These are phyloP conservation scores for Harlomillsia oculata DNA, from an alignment of 1,140 invertebrate genomes.

Conservation along the genomic window DNA sequence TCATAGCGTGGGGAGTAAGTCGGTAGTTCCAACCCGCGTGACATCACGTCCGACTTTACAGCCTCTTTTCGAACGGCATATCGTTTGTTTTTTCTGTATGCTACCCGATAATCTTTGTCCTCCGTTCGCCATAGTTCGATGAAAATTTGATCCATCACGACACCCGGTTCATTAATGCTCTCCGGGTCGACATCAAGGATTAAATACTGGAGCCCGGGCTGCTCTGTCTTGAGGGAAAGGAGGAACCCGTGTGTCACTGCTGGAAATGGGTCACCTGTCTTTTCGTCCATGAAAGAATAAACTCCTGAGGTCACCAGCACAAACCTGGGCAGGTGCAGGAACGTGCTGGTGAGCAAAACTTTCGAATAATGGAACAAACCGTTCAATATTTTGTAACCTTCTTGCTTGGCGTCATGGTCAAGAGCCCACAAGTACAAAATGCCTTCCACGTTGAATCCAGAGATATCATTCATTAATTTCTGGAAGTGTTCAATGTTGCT, in stretches of 20 bases:
- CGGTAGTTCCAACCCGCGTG: too few relatives aligned
- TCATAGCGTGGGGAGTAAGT: too few relatives aligned
- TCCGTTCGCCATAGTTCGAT: too few relatives aligned
- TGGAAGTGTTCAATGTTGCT: too few relatives aligned
- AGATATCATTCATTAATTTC: too few relatives aligned
- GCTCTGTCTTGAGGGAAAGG: conserved; percentile 13
- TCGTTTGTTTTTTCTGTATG: too few relatives aligned
- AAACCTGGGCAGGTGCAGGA: conserved; percentile 9
- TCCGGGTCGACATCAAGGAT: conserved; percentile 14
- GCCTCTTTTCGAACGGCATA: too few relatives aligned
- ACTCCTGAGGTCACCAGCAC: conserved; percentile 17
- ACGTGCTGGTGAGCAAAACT: conserved; percentile 1
- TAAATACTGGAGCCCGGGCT: conserved; percentile 2
- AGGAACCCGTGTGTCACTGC: background rate
- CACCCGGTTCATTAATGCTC: too few relatives aligned
- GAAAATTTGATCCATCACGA: too few relatives aligned
- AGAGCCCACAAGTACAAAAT: conserved; percentile 13
- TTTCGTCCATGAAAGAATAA: conserved; percentile 11
- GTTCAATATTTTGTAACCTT: background rate
- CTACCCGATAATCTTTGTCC: too few relatives aligned
- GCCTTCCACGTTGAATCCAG: conserved; percentile 12
- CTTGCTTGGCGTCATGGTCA: background rate
- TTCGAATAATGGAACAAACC: conserved; percentile 9
- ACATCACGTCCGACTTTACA: too few relatives aligned
- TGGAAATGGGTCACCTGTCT: background rate